Evolutionary conservation across 2,113 vertebrate species (phyloP), one percentile per base, ranked within the genome.

Genomic region (Mystacornis crossleyi): DNA sequence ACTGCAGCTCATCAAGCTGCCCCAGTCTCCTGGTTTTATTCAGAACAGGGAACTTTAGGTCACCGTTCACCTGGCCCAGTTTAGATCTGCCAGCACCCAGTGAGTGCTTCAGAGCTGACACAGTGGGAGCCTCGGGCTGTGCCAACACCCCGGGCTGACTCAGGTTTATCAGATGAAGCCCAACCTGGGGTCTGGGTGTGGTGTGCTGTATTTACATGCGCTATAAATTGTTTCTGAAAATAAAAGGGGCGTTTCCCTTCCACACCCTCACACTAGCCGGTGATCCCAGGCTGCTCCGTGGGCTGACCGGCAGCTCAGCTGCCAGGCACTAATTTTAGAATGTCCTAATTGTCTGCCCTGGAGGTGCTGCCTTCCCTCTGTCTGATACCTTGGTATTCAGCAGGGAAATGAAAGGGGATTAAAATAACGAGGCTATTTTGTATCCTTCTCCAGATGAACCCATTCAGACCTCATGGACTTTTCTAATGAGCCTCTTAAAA

Each of bases 381-480:
- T 13, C 69, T 72, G 73, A 67, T 26, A 72, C 47, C n/a, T 29
- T 34, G 40, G 24, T 9, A 71, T 48, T 80, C 70, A 85, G 57
- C 9, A 72, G 74, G 48, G 66, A 96, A 90, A 79, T 86, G 45
- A 87, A 61, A 94, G 25, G 29, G 12, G 45, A 73, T 90, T 90
- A 75, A 91, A 85, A 80, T 72, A 91, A 92, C 0, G 1, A 88
- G 48, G 45, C 28, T 75, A 14, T 81, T 91, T 71, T 3, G 0
- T 77, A 48, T 42, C 29, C 50, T 82, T 79, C 18, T 92, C 50
- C 75, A 65, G 71, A 54, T 62, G 29, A 95, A 75, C 29, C n/a
- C 83, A 54, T 54, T 58, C 45, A 86, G 74, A 86, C 24, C 29
- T 57, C 58, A n/a, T 24, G 45, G 62, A 82, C 72, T 83, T 73